A percentile compares a stretch with the other conserved stretches of the same genome.
Evolutionary conservation across 2,113 vertebrate species (phyloP).

Genomic region (Todiramphus saurophagus): DNA sequence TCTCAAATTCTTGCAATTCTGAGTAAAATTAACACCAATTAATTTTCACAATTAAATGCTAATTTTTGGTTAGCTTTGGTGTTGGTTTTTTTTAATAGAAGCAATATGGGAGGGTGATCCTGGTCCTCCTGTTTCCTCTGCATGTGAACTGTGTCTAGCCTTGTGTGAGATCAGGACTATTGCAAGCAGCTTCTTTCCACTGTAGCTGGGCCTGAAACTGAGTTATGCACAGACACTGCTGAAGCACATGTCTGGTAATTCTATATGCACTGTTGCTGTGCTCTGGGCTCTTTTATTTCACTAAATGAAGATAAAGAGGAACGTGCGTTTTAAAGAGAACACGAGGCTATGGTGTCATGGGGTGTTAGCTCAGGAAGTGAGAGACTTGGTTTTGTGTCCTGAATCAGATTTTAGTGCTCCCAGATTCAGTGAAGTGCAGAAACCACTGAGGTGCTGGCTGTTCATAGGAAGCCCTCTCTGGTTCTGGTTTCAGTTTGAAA

Average conservation of each 20-base stretch:
- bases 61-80: neutral
- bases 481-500: neutral
- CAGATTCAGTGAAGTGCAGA: neutral
- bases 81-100: neutral
- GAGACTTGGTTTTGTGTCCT: neutral
- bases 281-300: neutral
- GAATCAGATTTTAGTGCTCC: neutral
- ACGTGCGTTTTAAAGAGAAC: rapidly evolving
- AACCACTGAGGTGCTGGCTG: rapidly evolving
- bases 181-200: neutral
- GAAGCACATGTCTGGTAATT: neutral
- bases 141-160: neutral
- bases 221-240: neutral
- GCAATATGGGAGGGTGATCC: neutral
- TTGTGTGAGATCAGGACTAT: neutral
- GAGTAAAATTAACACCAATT: neutral
- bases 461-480: neutral
- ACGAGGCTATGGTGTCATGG: rapidly evolving
- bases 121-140: neutral
- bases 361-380: neutral
- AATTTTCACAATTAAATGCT: neutral
- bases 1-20: neutral
- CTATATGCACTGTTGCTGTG: rapidly evolving
- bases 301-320: neutral
- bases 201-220: neutral